Percentiles rank a stretch among this genome's conserved stretches.
phyloP scores from a whole-genome alignment of 1,140 invertebrate species.

The Venustaconcha ellipsiformis region DNA sequence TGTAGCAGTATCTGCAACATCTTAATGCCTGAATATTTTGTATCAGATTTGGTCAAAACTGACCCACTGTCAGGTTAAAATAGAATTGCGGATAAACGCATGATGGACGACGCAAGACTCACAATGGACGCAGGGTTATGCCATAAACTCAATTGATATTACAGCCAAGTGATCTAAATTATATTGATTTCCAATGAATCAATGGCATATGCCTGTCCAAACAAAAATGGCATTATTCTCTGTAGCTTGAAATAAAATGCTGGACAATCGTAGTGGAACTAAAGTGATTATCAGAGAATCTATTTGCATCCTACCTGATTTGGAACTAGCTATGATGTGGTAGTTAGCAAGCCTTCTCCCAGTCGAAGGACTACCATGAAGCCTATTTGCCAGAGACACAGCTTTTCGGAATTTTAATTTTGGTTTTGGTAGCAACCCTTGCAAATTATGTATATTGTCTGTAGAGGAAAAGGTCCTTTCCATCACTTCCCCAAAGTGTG shows the following conservation, averaged over 20 bases:
- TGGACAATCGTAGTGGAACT: background rate
- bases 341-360: slow-evolving; percentile 64
- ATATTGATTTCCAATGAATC: background rate
- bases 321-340: slow-evolving; percentile 62
- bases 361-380: slow-evolving; percentile 65
- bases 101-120: too few relatives aligned
- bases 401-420: slow-evolving; percentile 66
- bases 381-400: slow-evolving; percentile 59
- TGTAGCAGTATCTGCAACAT: too few relatives aligned
- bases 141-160: too few relatives aligned
- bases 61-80: too few relatives aligned
- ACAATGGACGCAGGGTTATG: too few relatives aligned
- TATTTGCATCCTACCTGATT: slow-evolving; percentile 58
- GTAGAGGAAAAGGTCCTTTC: slow-evolving; percentile 61
- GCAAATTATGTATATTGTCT: slow-evolving; percentile 71
- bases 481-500: slow-evolving; percentile 56
- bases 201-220: background rate
- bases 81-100: too few relatives aligned
- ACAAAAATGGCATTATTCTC: slow-evolving; percentile 1
- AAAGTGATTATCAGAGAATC: background rate
- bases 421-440: slow-evolving; percentile 49
- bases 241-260: background rate
- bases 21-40: too few relatives aligned
- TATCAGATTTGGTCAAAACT: too few relatives aligned
- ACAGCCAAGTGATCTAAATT: background rate